Base-by-base conservation (phyloP, 2,113 vertebrate species). In the Galemys pyrenaicus region DNA sequence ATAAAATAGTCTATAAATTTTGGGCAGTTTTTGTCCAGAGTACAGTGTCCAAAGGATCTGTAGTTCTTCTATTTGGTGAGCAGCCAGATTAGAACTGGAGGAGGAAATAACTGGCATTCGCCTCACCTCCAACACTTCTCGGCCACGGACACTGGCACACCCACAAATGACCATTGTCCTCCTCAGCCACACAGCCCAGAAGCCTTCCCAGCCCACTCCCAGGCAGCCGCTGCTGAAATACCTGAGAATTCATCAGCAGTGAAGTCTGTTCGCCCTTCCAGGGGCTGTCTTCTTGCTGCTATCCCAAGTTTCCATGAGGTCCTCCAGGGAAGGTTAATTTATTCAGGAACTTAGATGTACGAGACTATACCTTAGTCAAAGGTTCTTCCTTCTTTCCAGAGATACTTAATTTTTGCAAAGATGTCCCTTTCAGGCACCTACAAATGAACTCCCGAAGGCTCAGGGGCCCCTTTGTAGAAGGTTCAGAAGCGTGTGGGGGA, bases 351-450 rank as follows among this genome's bases (percentile, higher is more conserved):
- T 46, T 73, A 70, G 39, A 64, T 46, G 58, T 86, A 30, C 64
- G 85, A 51, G 22, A 19, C 73, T 64, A 19, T 1, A 35, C 41
- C 24, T 85, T 74, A 62, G 58, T 67, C 35, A 32, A 81, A 88
- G 71, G 19, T 56, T 56, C 49, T 62, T 92, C 87, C 41, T 35
- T 54, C 32, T 37, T 12, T 51, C 7, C 49, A 1, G 39, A 3
- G 24, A 28, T 60, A 74, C 67, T 26, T 35, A 20, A 70, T 7
- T 78, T 96, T 85, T 89, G n/a, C 58, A 95, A 92, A 86, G 35
- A 24, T 54, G 26, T 71, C 71, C 77, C 79, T 41, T 62, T 73
- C 56, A 83, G 46, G 15, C 0, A 1, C 22, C 83, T 91, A n/a
- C 71, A 58, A 78, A 60, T 77, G 89, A 80, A 70, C 65, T 77